Evolutionary conservation across 2,113 vertebrate species (phyloP).

Genomic region (Salvelinus namaycush): DNA sequence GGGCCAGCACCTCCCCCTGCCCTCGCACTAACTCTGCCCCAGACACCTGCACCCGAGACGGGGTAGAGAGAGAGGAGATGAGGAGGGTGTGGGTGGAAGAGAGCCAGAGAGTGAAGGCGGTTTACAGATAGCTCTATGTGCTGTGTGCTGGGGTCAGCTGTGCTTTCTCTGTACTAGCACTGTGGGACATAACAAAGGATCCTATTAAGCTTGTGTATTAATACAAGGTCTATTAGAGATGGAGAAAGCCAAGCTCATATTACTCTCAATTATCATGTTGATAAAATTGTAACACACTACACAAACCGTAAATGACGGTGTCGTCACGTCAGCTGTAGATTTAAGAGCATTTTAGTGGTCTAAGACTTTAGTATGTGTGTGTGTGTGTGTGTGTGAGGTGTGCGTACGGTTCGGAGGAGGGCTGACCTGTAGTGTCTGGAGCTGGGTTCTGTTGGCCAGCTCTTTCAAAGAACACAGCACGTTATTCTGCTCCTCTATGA

Average conservation of each 20-base stretch:
- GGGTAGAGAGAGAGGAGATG: not conserved
- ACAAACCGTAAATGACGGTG: too few relatives aligned
- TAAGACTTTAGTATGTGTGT: too few relatives aligned
- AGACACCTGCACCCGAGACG: constrained; percentile 43
- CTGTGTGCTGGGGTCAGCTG: not conserved
- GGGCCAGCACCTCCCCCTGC: constrained; percentile 76
- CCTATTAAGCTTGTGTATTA: not conserved
- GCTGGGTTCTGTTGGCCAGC: constrained; percentile 74
- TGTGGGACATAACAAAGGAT: not conserved
- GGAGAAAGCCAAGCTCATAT: too few relatives aligned
- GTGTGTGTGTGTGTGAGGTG: too few relatives aligned
- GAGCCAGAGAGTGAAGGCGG: not conserved
- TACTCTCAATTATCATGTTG: too few relatives aligned
- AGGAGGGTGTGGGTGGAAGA: not conserved
- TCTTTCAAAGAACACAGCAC: constrained; percentile 82
- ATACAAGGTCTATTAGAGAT: too few relatives aligned
- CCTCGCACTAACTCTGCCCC: constrained; percentile 55
- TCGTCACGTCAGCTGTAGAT: constrained; percentile 58
- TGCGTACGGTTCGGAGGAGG: constrained; percentile 52
- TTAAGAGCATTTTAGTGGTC: too few relatives aligned
- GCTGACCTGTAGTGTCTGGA: constrained; percentile 79
- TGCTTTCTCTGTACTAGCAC: not conserved
- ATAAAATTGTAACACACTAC: too few relatives aligned
- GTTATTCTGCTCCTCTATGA: constrained; percentile 84
- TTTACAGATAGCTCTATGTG: not conserved